Conservation (phyloP, 2,797 vertebrate species). For the Aplochiton taeniatus region DNA sequence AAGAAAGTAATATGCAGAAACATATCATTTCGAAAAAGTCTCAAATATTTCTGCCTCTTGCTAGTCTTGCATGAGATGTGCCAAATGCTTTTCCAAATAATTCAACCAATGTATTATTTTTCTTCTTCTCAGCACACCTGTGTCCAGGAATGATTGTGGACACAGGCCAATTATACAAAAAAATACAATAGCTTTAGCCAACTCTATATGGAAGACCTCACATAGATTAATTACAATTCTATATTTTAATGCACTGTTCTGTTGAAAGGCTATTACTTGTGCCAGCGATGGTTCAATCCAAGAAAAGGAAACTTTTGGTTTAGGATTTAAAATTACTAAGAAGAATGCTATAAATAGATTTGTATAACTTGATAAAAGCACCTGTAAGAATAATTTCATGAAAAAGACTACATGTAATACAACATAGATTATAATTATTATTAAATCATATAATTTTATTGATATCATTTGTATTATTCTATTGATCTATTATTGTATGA, state of each 20-base stretch:
- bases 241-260: no score
- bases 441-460: no score
- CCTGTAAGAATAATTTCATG: no score
- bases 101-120: constrained; percentile 23
- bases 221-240: neutral
- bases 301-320: no score
- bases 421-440: no score
- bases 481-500: neutral
- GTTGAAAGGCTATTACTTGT: no score
- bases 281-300: no score
- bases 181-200: constrained; percentile 58
- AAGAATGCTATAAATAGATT: no score
- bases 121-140: constrained; percentile 66
- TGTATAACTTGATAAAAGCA: no score
- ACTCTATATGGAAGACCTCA: constrained; percentile 47
- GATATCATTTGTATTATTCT: no score
- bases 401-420: no score
- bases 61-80: constrained; percentile 26
- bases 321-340: no score
- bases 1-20: neutral
- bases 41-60: constrained; percentile 47
- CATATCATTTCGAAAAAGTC: constrained; percentile 12
- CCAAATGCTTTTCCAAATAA: constrained; percentile 40
- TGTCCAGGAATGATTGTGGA: constrained; percentile 58
- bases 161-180: constrained; percentile 57